Evolutionary conservation across 2,888 invertebrate genomes (phyloP).

Genomic region (Oegoconia quadripuncta): DNA sequence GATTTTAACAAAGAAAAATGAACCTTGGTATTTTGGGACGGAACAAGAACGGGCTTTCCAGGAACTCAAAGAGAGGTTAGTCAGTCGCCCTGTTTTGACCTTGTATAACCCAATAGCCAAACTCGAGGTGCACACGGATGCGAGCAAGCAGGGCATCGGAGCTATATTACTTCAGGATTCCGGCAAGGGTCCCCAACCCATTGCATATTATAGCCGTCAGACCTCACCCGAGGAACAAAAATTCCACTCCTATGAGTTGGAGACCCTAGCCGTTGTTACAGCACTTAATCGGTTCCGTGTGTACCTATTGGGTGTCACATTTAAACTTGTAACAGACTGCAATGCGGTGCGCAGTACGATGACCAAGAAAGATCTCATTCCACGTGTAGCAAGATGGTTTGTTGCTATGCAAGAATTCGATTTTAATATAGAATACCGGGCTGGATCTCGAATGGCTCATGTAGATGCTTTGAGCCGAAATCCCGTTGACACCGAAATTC

Average conservation of each 20-base stretch:
- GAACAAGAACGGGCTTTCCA: slow-evolving; percentile 3
- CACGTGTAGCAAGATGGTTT: slow-evolving; percentile 22
- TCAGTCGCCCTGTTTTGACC: slow-evolving; percentile 7
- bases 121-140: slow-evolving; percentile 13
- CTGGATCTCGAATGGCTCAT: background rate
- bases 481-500: background rate
- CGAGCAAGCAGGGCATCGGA: slow-evolving; percentile 7
- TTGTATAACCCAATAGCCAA: slow-evolving; percentile 8
- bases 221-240: slow-evolving; percentile 13
- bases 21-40: background rate
- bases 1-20: background rate
- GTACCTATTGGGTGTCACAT: slow-evolving; percentile 13
- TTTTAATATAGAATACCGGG: slow-evolving; percentile 16
- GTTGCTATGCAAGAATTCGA: slow-evolving; percentile 23
- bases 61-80: background rate
- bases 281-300: slow-evolving; percentile 15
- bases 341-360: slow-evolving; percentile 14
- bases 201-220: slow-evolving; percentile 6
- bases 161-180: slow-evolving; percentile 6
- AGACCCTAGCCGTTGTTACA: slow-evolving; percentile 13
- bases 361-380: slow-evolving; percentile 19
- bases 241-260: too few species aligned
- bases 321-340: slow-evolving; percentile 17
- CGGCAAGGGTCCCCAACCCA: slow-evolving; percentile 1
- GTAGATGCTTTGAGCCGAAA: slow-evolving; percentile 1